Evolutionary conservation across 2,888 invertebrate genomes (phyloP).

Genomic region (Drosophila hamatofila): DNA sequence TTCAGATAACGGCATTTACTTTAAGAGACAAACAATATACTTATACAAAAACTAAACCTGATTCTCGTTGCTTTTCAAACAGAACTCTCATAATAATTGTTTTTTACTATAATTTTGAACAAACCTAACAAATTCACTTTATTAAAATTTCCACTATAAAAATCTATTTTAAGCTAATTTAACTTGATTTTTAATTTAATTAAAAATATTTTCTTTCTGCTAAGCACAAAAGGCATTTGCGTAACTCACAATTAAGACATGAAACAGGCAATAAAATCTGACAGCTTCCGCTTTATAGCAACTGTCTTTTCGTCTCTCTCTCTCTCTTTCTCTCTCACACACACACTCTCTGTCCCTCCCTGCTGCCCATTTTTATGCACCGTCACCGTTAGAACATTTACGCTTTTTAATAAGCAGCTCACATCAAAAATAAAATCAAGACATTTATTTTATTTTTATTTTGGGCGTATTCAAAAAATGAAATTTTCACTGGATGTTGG

Average conservation of each 20-base stretch:
- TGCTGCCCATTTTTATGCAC: background rate
- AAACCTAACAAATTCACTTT: too few relatives aligned
- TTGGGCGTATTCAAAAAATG: slow-evolving; percentile 55
- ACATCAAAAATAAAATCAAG: slow-evolving; percentile 28
- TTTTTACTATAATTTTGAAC: too few relatives aligned
- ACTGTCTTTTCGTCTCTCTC: background rate
- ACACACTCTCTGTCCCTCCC: background rate
- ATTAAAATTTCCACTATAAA: background rate
- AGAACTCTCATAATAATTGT: too few relatives aligned
- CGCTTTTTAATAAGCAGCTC: slow-evolving; percentile 44
- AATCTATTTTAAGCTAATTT: background rate
- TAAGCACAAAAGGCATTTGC: background rate
- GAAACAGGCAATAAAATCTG: background rate
- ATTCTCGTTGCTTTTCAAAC: too few relatives aligned
- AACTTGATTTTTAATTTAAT: background rate
- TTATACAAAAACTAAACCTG: too few relatives aligned
- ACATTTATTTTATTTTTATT: slow-evolving; percentile 15
- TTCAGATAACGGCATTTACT: too few relatives aligned
- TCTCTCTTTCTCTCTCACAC: too few relatives aligned
- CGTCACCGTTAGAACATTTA: slow-evolving; percentile 1
- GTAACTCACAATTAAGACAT: background rate
- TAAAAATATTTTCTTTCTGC: background rate
- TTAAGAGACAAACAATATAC: too few relatives aligned
- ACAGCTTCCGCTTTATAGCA: slow-evolving; percentile 4
- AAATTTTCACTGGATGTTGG: slow-evolving; percentile 31